Conservation (phyloP, 2,797 vertebrate species). For the Eupleurogrammus muticus region DNA sequence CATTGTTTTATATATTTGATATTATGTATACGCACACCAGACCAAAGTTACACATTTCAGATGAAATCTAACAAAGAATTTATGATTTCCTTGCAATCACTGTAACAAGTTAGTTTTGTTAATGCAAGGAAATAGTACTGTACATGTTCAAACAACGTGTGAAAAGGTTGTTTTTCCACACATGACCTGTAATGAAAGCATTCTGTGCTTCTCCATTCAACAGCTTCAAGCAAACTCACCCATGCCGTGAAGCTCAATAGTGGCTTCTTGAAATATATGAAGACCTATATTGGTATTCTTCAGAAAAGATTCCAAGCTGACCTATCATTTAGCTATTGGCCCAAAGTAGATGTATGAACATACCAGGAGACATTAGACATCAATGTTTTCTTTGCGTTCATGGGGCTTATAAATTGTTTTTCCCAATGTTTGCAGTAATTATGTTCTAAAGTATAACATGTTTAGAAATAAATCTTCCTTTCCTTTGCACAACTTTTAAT, state of each 20-base stretch:
- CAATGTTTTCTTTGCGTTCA: too few species aligned
- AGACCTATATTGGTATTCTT: slow-evolving; percentile 7
- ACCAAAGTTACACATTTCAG: too few species aligned
- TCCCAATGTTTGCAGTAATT: too few species aligned
- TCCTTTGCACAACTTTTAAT: neutral
- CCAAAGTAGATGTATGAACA: neutral
- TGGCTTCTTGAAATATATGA: neutral
- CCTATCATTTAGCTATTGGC: neutral
- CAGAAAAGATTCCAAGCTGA: neutral
- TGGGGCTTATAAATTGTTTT: too few species aligned
- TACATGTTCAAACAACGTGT: neutral
- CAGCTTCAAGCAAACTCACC: neutral
- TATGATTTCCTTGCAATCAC: too few species aligned
- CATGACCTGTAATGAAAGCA: slow-evolving; percentile 20
- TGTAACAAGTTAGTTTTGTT: too few species aligned
- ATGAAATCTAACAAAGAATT: too few species aligned
- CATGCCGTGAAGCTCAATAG: neutral
- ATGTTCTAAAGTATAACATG: too few species aligned
- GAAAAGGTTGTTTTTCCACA: slow-evolving; percentile 22
- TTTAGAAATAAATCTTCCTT: too few species aligned
- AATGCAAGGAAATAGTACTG: too few species aligned
- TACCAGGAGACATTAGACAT: neutral
- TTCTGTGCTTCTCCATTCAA: slow-evolving; percentile 12
- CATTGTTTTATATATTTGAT: too few species aligned
- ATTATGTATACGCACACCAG: too few species aligned